These are phyloP conservation scores for Cantharis flavilabris DNA, from an alignment of 2,888 invertebrate species.

Conservation along the genomic window DNA sequence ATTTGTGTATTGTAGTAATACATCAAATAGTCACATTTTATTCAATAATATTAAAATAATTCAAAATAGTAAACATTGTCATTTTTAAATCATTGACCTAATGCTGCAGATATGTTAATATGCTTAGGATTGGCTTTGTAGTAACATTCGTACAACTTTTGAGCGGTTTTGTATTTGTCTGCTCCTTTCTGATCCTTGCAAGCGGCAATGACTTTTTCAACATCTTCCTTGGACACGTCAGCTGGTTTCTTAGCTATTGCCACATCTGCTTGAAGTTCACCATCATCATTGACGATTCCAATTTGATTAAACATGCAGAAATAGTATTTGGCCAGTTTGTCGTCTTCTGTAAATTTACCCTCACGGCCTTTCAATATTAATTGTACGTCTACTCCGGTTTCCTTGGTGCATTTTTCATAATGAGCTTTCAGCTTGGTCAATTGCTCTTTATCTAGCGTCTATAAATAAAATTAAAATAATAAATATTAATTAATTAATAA, in stretches of 20 bases:
- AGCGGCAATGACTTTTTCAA: constrained; percentile 52
- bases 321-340: constrained; percentile 38
- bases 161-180: constrained; percentile 35
- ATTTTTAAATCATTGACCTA: not conserved
- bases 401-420: constrained; percentile 41
- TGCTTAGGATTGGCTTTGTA: constrained; percentile 13
- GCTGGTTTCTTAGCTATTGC: constrained; percentile 55
- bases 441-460: constrained; percentile 38
- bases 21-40: not conserved
- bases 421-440: constrained; percentile 35
- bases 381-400: constrained; percentile 47
- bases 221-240: constrained; percentile 52
- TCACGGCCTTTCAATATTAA: constrained; percentile 51
- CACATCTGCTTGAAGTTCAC: constrained; percentile 45
- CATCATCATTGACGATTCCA: constrained; percentile 54
- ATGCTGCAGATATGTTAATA: not conserved
- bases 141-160: constrained; percentile 34
- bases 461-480: not conserved
- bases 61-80: not conserved
- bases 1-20: too few species aligned
- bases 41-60: not conserved
- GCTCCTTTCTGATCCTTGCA: constrained; percentile 56
- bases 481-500: too few species aligned
- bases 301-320: constrained; percentile 56
- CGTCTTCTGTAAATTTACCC: constrained; percentile 49